Conservation (phyloP, 2,888 invertebrate species). For the Drepana falcataria region DNA sequence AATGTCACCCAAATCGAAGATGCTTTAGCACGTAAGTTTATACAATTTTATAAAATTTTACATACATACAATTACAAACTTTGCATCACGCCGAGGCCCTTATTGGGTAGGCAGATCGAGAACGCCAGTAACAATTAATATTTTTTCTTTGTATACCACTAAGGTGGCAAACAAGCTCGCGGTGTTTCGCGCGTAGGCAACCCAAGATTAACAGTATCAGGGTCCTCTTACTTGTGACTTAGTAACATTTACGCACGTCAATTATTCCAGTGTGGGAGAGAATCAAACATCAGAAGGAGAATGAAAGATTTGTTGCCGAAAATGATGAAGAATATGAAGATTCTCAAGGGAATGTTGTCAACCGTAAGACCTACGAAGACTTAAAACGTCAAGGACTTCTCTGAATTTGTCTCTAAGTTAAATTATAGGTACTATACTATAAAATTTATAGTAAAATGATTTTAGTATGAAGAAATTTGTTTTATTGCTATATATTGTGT, state of each 20-base stretch:
- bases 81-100: too few species aligned
- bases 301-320: constrained; percentile 97
- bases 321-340: constrained; percentile 99
- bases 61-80: too few species aligned
- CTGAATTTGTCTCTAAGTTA: constrained; percentile 59
- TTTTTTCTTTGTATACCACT: too few species aligned
- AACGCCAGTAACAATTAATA: too few species aligned
- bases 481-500: neutral
- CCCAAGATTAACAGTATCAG: too few species aligned
- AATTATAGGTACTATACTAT: constrained; percentile 2
- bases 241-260: constrained; percentile 2
- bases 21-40: constrained; percentile 90
- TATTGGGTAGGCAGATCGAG: too few species aligned
- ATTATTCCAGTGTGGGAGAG: constrained; percentile 94
- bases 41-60: too few species aligned
- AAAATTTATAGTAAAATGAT: neutral
- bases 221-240: too few species aligned
- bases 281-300: constrained; percentile 95
- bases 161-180: too few species aligned
- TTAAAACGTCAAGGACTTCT: constrained; percentile 98
- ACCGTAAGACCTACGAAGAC: constrained; percentile 98
- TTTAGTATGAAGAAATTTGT: neutral
- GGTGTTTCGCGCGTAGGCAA: too few species aligned
- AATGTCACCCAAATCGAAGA: constrained; percentile 99
- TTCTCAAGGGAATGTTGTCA: constrained; percentile 98